phyloP scores from a whole-genome alignment of 2,888 invertebrate species.

The Desoria tigrina region DNA sequence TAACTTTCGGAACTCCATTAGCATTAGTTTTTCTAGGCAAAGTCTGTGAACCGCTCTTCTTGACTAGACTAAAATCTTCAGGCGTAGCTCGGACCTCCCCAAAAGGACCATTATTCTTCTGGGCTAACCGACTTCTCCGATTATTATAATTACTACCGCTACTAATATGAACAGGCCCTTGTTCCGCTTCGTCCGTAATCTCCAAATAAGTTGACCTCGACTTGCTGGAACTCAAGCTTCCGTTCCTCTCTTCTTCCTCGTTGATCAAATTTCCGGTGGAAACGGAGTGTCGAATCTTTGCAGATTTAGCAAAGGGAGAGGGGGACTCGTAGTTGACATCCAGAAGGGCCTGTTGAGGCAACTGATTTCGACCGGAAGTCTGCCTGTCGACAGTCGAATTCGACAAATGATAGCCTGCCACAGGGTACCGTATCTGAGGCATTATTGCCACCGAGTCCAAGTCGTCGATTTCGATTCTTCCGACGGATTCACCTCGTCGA shows the following conservation, averaged over 20 bases:
- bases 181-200: slow-evolving; percentile 26
- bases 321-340: not conserved
- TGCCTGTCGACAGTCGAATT: too few species aligned
- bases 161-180: not conserved
- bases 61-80: slow-evolving; percentile 21
- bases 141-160: not conserved
- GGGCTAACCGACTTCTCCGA: not conserved
- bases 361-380: too few species aligned
- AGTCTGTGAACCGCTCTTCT: slow-evolving; percentile 33
- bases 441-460: not conserved
- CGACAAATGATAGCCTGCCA: not conserved
- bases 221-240: not conserved
- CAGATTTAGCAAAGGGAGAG: not conserved
- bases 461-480: slow-evolving; percentile 10
- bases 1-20: slow-evolving; percentile 25
- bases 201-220: slow-evolving; percentile 34
- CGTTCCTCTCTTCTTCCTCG: slow-evolving; percentile 22
- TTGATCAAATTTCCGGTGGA: slow-evolving; percentile 38
- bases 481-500: slow-evolving; percentile 30
- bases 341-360: too few species aligned
- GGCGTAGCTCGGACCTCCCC: slow-evolving; percentile 1
- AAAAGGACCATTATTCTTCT: slow-evolving; percentile 7
- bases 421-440: not conserved
- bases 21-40: slow-evolving; percentile 18
- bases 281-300: slow-evolving; percentile 23